These are phyloP conservation scores for Phorcus lineatus DNA, from an alignment of 2,888 invertebrate genomes.

Conservation along the genomic window DNA sequence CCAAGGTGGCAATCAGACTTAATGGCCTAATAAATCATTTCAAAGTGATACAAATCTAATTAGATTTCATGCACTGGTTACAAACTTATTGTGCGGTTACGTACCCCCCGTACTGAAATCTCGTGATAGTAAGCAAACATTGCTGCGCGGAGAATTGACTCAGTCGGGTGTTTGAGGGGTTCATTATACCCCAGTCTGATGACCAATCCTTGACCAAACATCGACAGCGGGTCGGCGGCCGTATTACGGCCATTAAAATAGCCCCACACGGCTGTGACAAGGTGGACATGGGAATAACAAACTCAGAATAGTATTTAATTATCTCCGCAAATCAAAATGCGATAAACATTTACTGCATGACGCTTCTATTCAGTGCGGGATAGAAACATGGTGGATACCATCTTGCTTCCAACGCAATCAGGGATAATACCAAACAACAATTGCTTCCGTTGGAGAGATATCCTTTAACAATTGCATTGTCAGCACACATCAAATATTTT, in stretches of 20 bases:
- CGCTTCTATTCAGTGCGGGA: neutral
- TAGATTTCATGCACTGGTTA: no score
- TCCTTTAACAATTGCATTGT: neutral
- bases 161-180: neutral
- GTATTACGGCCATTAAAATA: neutral
- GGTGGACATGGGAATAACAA: neutral
- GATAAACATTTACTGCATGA: constrained; percentile 3
- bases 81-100: no score
- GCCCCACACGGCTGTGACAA: neutral
- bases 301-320: neutral
- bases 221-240: neutral
- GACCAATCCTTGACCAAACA: neutral
- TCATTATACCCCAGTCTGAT: neutral
- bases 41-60: no score
- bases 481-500: neutral
- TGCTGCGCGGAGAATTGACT: neutral
- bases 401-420: neutral
- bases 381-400: neutral
- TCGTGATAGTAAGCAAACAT: neutral
- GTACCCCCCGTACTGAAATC: no score
- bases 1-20: no score
- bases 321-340: neutral
- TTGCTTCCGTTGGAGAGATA: neutral
- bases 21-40: no score
- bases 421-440: neutral